Evolutionary conservation across 2,888 invertebrate species (phyloP), one percentile per base, ranked within the genome.

Genomic region (Protophormia terraenovae): DNA sequence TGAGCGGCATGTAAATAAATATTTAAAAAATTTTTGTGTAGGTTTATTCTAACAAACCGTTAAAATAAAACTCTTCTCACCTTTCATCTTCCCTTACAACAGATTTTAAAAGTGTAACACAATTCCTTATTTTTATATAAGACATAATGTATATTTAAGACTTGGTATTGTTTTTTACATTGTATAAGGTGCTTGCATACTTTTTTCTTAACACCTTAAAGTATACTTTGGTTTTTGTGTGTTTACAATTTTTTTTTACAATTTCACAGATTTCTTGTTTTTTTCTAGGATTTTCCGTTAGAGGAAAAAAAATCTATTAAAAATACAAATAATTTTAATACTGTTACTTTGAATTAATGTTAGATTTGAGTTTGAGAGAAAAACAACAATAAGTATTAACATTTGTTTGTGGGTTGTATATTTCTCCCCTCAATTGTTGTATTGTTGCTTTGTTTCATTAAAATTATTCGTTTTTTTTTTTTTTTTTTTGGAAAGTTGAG

Each of bases 331-430:
- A n/a, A 24, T n/a, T 45, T 47, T 35, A 35, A n/a, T 16, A 53
- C 58, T 77, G 83, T 73, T 72, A 72, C 77, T 67, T 66, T 78
- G 45, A 60, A 60, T 81, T 62, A 45, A 62, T 38, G 58, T 77
- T 38, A 66, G 35, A 58, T 72, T 77, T 76, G 55, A n/a, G 22
- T 55, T 1, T 3, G 32, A 8, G 24, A 3, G 22, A 24, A 50
- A 6, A 14, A 53, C n/a, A 24, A 1, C n/a, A 47, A 10, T 8
- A 8, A 45, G 12, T 8, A 16, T 16, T n/a, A 41, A 58, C 22
- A 45, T 45, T 22, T 41, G 16, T 27, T 71, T 55, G n/a, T 38
- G 8, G 8, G 1, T 50, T 22, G 8, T 22, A 50, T 53, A 8
- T 16, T 29, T 58, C 29, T 29, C 29, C 27, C 27, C 55, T 4